phyloP scores from a whole-genome alignment of 2,888 invertebrate species.

The Agonum fuliginosum region DNA sequence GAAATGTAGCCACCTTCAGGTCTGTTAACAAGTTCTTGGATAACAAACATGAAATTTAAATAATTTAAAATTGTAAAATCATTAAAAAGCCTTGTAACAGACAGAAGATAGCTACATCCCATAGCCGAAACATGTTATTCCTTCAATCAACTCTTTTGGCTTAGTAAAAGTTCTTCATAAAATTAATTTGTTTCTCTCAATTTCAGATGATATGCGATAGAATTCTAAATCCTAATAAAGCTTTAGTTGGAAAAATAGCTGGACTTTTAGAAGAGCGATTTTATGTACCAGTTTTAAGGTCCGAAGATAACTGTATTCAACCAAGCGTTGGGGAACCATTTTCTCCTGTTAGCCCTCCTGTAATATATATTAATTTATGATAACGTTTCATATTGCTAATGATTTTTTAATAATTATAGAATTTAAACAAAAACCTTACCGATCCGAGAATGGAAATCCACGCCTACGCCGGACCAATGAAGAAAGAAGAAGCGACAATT shows the following conservation, averaged over 20 bases:
- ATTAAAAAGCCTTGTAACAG: too few relatives aligned
- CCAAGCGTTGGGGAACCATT: conserved; percentile 88
- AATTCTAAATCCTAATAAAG: conserved; percentile 63
- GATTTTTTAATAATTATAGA: conserved; percentile 71
- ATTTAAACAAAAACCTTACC: conserved; percentile 79
- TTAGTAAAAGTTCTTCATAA: too few relatives aligned
- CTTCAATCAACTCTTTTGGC: too few relatives aligned
- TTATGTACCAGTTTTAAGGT: conserved; percentile 91
- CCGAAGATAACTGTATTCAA: conserved; percentile 83
- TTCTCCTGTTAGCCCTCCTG: conserved; percentile 82
- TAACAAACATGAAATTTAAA: too few relatives aligned
- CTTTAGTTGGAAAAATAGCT: conserved; percentile 76
- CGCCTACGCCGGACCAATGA: conserved; percentile 96
- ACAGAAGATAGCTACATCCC: too few relatives aligned
- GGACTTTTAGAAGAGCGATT: conserved; percentile 82
- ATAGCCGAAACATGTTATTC: too few relatives aligned
- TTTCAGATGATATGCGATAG: conserved; percentile 86
- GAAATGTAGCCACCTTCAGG: too few relatives aligned
- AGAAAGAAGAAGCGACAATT: conserved; percentile 79
- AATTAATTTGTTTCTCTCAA: neutral
- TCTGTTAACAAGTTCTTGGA: too few relatives aligned
- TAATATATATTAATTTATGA: conserved; percentile 67
- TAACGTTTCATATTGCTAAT: conserved; percentile 42
- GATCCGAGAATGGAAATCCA: conserved; percentile 84
- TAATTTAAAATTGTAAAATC: too few relatives aligned